A percentile compares a stretch with the other conserved stretches of the same genome.
phyloP scores from a whole-genome alignment of 2,113 vertebrate genomes.

The Brachypodius melanocephalos region DNA sequence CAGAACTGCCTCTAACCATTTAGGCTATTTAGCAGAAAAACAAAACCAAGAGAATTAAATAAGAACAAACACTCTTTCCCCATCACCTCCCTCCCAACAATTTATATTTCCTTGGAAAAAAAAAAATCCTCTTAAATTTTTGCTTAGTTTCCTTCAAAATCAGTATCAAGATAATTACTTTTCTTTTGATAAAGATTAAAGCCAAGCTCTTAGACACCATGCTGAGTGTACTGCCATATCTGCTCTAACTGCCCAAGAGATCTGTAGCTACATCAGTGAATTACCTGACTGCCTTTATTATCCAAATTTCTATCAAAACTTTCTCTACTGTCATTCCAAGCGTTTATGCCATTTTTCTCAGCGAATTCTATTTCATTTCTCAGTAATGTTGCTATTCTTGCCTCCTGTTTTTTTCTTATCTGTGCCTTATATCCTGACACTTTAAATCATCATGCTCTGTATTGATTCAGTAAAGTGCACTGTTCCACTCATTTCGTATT shows the following conservation, averaged over 20 bases:
- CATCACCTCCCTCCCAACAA: neutral
- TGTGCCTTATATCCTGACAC: constrained; percentile 38
- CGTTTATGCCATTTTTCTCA: constrained; percentile 43
- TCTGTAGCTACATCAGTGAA: constrained; percentile 33
- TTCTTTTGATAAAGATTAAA: constrained; percentile 31
- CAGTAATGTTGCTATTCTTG: constrained; percentile 24
- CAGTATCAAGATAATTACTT: neutral
- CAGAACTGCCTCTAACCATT: neutral
- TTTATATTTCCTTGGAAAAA: neutral
- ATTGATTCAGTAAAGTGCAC: constrained; percentile 39
- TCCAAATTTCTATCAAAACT: constrained; percentile 43
- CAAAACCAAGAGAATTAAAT: neutral
- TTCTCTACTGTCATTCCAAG: constrained; percentile 37
- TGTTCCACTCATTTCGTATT: constrained; percentile 24
- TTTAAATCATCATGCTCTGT: constrained; percentile 52
- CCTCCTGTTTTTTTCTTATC: neutral
- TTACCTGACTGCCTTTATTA: constrained; percentile 49
- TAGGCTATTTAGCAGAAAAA: neutral
- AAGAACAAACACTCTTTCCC: neutral
- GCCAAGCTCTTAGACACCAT: neutral
- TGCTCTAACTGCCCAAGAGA: constrained; percentile 25
- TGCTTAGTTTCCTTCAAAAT: neutral
- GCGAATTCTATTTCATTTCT: constrained; percentile 33
- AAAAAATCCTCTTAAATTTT: neutral
- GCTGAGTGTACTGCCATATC: constrained; percentile 5